Evolutionary conservation across 1,140 invertebrate genomes (phyloP).

Genomic region (Aplysia californica): DNA sequence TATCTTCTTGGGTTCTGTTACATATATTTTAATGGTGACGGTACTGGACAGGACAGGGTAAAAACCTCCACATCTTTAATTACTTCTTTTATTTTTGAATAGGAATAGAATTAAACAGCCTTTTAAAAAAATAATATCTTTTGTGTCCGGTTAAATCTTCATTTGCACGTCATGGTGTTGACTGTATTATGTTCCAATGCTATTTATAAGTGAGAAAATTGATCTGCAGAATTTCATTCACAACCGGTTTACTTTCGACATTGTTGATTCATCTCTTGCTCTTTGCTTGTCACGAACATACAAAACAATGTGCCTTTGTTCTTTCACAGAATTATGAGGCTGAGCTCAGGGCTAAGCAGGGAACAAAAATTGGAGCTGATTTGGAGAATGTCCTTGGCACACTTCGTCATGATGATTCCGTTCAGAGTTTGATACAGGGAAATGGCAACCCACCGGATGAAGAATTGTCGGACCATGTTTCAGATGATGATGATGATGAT

Average conservation of each 20-base stretch:
- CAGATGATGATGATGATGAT: background rate
- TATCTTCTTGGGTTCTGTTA: background rate
- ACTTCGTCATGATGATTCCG: background rate
- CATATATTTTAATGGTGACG: background rate
- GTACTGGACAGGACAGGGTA: background rate
- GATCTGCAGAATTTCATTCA: background rate
- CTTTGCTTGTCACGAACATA: too few relatives aligned
- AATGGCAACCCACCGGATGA: background rate
- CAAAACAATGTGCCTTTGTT: background rate
- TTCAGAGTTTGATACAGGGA: background rate
- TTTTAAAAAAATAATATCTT: background rate
- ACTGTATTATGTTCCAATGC: too few relatives aligned
- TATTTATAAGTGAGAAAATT: background rate
- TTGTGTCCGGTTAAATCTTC: background rate
- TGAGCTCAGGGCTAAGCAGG: background rate
- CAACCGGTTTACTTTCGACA: too few relatives aligned
- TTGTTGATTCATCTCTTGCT: too few relatives aligned
- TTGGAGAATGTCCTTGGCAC: background rate
- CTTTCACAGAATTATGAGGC: conserved; percentile 4
- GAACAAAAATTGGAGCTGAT: background rate
- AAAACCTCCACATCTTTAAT: too few relatives aligned
- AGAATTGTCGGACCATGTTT: background rate
- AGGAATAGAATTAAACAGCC: too few relatives aligned
- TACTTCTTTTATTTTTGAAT: too few relatives aligned
- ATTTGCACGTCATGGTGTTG: background rate